Evolutionary conservation across 2,888 invertebrate genomes (phyloP), one percentile per base, ranked within the genome.

Genomic region (Epinotia bilunana): DNA sequence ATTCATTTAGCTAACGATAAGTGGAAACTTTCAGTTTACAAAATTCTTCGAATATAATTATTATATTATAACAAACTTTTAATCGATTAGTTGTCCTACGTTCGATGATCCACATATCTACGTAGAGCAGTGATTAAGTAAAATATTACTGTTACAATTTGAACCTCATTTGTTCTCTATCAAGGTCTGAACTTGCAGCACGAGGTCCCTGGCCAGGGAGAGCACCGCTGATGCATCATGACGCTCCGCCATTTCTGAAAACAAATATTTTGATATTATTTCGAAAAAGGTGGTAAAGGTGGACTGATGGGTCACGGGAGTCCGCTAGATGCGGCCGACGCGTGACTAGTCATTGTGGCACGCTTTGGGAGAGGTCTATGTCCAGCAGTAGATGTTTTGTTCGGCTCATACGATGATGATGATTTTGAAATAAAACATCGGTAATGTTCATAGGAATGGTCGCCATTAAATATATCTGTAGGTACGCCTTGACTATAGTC

Each of bases 221-320:
- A 99, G 90, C 55, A 99, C 96, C 2, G 97, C 96, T 79, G 96
- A 95, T 3, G 97, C 97, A 87, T 99, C 97, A 90, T 99, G 99
- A 78, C 98, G 95, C 88, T 99, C 99, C 0, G 99, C 99, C 99
- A 99, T 99, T 96, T 99, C 99, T 99, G 94, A 77, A 95, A 95
- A 80, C 16, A 16, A 53, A 43, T 28, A 13, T 39, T 11, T 33
- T 23, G 39, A 58, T 23, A 28, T 20, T 60, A 13, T 13, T 28
- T 58, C 13, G 20, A 11, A 58, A 23, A 23, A 28, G 23, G 23
- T 28, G 23, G 23, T 28, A 28, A 3, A 28, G 23, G 23, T 0
- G 23, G 23, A 28, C 23, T 28, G 23, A 28, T 2, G 23, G 23
- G 23, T 28, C 23, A 3, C 3, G 23, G 23, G 3, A 28, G 23